Percentiles rank a stretch among this genome's conserved stretches.
phyloP scores from a whole-genome alignment of 2,797 vertebrate genomes.

The Furcifer pardalis region DNA sequence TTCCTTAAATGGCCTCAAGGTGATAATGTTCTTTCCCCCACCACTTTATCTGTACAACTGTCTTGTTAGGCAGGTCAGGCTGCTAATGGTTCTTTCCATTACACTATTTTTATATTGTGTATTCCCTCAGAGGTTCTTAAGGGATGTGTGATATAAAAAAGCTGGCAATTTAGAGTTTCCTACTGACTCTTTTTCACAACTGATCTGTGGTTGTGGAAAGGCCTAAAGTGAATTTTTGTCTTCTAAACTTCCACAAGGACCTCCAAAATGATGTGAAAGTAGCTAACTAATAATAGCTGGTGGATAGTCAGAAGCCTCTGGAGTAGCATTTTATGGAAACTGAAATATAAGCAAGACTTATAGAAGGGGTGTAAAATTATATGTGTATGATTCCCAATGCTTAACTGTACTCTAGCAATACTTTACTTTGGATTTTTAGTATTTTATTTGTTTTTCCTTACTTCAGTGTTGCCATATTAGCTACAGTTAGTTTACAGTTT shows the following conservation, averaged over 20 bases:
- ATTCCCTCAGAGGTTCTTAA: not conserved
- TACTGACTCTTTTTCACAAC: too few relatives aligned
- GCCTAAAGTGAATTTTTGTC: not conserved
- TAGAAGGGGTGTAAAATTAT: not conserved
- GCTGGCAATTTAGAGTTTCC: not conserved
- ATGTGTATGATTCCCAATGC: not conserved
- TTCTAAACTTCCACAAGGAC: not conserved
- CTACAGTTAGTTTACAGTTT: not conserved
- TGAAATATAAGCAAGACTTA: not conserved
- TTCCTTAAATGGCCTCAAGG: not conserved
- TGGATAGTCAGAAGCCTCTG: not conserved
- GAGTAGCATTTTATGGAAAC: not conserved
- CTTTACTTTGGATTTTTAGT: not conserved
- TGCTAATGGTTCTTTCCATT: not conserved
- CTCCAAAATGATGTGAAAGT: not conserved
- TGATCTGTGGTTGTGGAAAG: not conserved
- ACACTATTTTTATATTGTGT: not conserved
- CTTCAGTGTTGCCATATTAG: conserved; percentile 10
- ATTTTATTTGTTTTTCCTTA: not conserved
- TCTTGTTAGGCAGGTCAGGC: not conserved
- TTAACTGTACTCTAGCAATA: not conserved
- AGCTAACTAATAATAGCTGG: not conserved
- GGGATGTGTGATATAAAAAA: not conserved
- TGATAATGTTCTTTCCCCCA: too few relatives aligned
- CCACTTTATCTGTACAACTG: not conserved